These are phyloP conservation scores for Rhyacophila evoluta DNA, from an alignment of 2,888 invertebrate species.

Conservation along the genomic window DNA sequence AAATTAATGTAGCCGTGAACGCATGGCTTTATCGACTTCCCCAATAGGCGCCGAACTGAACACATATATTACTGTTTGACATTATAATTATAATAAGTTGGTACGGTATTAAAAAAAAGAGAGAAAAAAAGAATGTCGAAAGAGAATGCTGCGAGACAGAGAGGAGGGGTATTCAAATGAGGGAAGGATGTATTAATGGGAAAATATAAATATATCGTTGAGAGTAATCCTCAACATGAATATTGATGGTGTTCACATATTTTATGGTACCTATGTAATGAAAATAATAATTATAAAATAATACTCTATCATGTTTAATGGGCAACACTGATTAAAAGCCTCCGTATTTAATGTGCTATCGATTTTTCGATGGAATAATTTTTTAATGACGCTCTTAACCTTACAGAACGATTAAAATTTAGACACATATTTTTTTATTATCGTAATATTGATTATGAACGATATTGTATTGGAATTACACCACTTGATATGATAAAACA, in stretches of 20 bases:
- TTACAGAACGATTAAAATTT: not conserved
- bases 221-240: conserved; percentile 51
- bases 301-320: conserved; percentile 27
- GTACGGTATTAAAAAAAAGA: conserved; percentile 53
- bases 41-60: conserved; percentile 53
- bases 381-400: not conserved
- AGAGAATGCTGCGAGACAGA: conserved; percentile 25
- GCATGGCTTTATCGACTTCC: conserved; percentile 33
- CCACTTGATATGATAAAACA: too few relatives aligned
- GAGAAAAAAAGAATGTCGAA: conserved; percentile 30
- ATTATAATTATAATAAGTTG: conserved; percentile 56
- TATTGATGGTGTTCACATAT: conserved; percentile 52
- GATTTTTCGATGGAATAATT: not conserved
- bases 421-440: not conserved
- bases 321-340: conserved; percentile 20
- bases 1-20: conserved; percentile 7
- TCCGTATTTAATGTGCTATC: conserved; percentile 7
- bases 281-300: conserved; percentile 49
- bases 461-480: too few relatives aligned
- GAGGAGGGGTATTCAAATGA: conserved; percentile 53
- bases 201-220: conserved; percentile 43
- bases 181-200: conserved; percentile 53
- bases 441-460: not conserved
- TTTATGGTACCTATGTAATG: conserved; percentile 45
- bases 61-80: conserved; percentile 55